phyloP scores from a whole-genome alignment of 2,888 invertebrate genomes.

The Mesoligia furuncula region DNA sequence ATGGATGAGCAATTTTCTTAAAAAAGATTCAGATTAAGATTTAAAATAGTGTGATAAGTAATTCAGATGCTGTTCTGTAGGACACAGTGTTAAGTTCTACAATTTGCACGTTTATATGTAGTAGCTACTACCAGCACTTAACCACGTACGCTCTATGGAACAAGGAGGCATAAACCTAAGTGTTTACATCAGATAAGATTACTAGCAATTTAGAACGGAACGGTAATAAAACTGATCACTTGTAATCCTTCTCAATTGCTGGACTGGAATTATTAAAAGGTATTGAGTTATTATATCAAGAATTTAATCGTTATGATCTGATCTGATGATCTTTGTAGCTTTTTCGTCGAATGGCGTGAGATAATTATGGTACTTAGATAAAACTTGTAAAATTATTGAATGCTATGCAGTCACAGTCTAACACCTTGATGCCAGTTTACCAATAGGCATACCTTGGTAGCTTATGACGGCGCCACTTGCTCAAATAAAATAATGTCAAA shows the following conservation, averaged over 20 bases:
- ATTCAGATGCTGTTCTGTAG: background rate
- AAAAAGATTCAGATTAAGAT: background rate
- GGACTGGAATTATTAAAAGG: constrained; percentile 6
- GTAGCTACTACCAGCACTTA: constrained; percentile 30
- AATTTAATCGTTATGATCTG: constrained; percentile 26
- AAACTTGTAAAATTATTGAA: background rate
- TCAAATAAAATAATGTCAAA: background rate
- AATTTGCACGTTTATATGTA: constrained; percentile 1
- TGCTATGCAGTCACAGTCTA: background rate
- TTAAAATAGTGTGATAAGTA: no score
- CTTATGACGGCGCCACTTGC: background rate
- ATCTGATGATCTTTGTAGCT: constrained; percentile 8
- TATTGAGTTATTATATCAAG: constrained; percentile 1
- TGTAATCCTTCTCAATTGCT: constrained; percentile 29
- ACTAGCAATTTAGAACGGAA: constrained; percentile 33
- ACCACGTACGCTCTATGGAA: background rate
- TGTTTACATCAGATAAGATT: constrained; percentile 42
- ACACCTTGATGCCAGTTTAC: constrained; percentile 2
- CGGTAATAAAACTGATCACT: constrained; percentile 37
- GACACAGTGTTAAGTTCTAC: background rate
- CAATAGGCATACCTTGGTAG: background rate
- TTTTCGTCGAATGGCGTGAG: constrained; percentile 6
- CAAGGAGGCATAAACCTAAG: constrained; percentile 22
- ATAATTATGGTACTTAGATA: background rate
- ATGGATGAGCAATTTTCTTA: background rate